Percentiles rank a stretch among this genome's conserved stretches.
Evolutionary conservation across 2,113 vertebrate genomes (phyloP).

Genomic region (Lepisosteus osseus): DNA sequence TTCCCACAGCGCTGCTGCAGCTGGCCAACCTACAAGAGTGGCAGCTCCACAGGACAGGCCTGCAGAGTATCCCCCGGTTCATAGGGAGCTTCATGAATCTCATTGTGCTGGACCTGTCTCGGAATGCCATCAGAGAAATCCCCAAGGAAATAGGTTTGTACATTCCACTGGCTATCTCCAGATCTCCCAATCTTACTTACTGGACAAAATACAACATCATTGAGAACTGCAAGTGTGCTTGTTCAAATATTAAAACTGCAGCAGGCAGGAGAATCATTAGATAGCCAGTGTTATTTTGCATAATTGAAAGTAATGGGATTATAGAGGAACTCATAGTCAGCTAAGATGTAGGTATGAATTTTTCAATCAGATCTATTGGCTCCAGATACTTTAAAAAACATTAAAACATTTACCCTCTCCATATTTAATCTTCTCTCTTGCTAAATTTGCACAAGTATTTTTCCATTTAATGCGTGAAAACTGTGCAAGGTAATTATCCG

Average conservation of each 20-base stretch:
- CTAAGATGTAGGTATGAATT: not conserved
- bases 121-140: constrained; percentile 78
- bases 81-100: constrained; percentile 82
- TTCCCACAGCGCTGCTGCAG: constrained; percentile 82
- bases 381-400: too few relatives aligned
- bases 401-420: too few relatives aligned
- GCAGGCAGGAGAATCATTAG: not conserved
- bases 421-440: too few relatives aligned
- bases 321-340: not conserved
- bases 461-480: too few relatives aligned
- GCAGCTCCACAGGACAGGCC: constrained; percentile 85
- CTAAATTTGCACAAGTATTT: too few relatives aligned
- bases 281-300: not conserved
- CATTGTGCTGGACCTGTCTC: constrained; percentile 84
- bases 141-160: constrained; percentile 86
- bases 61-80: constrained; percentile 83
- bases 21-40: constrained; percentile 85
- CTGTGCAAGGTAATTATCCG: not conserved
- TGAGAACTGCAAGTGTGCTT: not conserved
- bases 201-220: not conserved
- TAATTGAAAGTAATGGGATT: not conserved
- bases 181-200: too few relatives aligned
- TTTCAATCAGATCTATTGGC: too few relatives aligned
- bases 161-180: not conserved
- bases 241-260: not conserved